Base-by-base conservation (phyloP, 92 coral and sea anemone genomes). In the Zoanthus sociatus region DNA sequence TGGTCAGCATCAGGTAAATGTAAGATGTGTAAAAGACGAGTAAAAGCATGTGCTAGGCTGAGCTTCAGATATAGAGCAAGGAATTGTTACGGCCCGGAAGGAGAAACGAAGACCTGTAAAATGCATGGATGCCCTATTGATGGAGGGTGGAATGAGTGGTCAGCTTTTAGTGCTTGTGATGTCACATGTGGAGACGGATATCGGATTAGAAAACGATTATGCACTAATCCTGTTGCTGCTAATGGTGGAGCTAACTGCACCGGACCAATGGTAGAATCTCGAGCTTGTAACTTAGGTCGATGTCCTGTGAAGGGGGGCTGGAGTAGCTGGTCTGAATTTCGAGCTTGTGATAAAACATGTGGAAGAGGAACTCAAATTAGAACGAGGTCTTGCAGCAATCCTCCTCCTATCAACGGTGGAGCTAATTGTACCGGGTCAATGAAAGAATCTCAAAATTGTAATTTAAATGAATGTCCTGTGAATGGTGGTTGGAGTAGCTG, bases 281-380 rank as follows among this genome's bases (percentile, higher is more conserved):
- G 8, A 76, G 3, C 63, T 16, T 76, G 79, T 45, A 76, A 47
- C 72, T 18, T 14, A 3, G 44, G 18, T 2, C 30, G 6, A 18
- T 63, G 71, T 44, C 84, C 73, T 63, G 58, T 75, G 9, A 26
- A 75, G 48, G 79, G 79, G 1, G 15, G 33, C 47, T 75, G 79
- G 79, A 45, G 58, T 13, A 9, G 6, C 1, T 90, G 93, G 91
- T 87, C 85, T 6, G 4, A 11, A 3, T 91, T 88, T 88, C 78
- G 76, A 7, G 84, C 78, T 56, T 88, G 92, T 56, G 79, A 83
- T 18, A 55, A 30, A 13, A 56, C 89, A 0, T 88, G 94, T 42
- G 92, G 89, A 30, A 69, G 79, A 26, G 93, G 93, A 7, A 33
- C 42, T 30, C 93, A 88, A 51, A 31, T 60, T 48, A 75, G 79